These are phyloP conservation scores for Polydrusus tereticollis DNA, from an alignment of 2,888 invertebrate genomes.

Conservation along the genomic window DNA sequence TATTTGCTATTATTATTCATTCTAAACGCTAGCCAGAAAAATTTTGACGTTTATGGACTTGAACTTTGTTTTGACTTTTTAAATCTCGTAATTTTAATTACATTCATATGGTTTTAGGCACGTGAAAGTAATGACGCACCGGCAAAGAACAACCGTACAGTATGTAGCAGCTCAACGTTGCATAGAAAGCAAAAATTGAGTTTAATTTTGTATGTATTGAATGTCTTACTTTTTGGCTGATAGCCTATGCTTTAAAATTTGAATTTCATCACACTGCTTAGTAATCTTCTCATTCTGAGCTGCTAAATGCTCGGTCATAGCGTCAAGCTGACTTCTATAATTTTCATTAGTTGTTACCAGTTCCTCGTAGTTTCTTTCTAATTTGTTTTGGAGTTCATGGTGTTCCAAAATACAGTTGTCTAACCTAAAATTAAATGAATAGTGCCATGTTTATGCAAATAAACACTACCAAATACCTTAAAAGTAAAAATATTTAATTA, in stretches of 20 bases:
- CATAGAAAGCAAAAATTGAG: too few relatives aligned
- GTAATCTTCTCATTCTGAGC: conserved; percentile 89
- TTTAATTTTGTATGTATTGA: too few relatives aligned
- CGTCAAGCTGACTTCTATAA: conserved; percentile 79
- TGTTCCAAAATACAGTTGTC: conserved; percentile 69
- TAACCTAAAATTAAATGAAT: conserved; percentile 60
- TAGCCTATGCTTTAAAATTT: conserved; percentile 74
- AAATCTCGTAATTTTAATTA: too few relatives aligned
- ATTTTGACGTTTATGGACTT: too few relatives aligned
- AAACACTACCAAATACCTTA: not conserved
- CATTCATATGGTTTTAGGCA: too few relatives aligned
- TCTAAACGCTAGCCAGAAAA: too few relatives aligned
- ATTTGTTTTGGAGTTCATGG: conserved; percentile 69
- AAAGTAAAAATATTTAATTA: not conserved
- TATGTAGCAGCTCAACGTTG: too few relatives aligned
- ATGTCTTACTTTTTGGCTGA: conserved; percentile 55
- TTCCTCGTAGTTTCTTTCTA: conserved; percentile 75
- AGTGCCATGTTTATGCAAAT: conserved; percentile 10
- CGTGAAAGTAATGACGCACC: too few relatives aligned
- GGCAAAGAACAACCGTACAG: too few relatives aligned
- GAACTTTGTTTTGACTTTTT: too few relatives aligned
- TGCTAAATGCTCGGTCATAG: conserved; percentile 84
- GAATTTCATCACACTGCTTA: conserved; percentile 83
- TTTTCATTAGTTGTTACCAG: conserved; percentile 74
- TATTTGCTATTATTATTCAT: too few relatives aligned